Base-by-base conservation (phyloP, 2,888 invertebrate species). In the Pogonocherus hispidulus region DNA sequence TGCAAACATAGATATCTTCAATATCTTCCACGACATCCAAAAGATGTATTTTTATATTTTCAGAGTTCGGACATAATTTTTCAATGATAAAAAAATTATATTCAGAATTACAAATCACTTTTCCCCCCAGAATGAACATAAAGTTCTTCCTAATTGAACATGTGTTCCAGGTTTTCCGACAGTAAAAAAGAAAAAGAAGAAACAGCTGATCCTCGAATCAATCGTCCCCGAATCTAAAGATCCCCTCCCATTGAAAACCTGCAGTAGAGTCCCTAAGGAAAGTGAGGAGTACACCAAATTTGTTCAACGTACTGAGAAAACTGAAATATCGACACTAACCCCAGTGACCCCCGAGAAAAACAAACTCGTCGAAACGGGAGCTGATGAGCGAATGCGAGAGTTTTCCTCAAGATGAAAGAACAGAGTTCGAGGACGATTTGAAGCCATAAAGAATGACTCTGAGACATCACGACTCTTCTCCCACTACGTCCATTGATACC, bases 151-250 rank as follows among this genome's bases (percentile, higher is more conserved):
- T n/a, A n/a, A n/a, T n/a, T n/a, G n/a, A n/a, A n/a, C n/a, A n/a
- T n/a, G n/a, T n/a, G n/a, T 54, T 49, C 2, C 95, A 16, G 96
- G 96, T 3, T 96, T 96, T 83, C 96, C 96, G 0, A 93, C 91
- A 19, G 87, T 93, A n/a, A 94, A 94, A 82, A 95, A 94, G 85
- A 95, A 94, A 82, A 93, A 94, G 82, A 93, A 91, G 79, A 63
- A 76, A 62, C 56, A 74, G 14, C 22, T 59, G 27, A 9, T 69
- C 3, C 56, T 59, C 0, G 72, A 70, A 27, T 20, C 63, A 1
- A 19, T 57, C 11, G 59, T 59, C 18, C 66, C 69, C 22, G 70
- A 73, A 16, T 62, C 71, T 46, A 71, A 68, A 47, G 72, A 76
- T 27, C 65, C 70, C 22, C 66, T 55, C 35, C 60, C 63, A 8